Base-by-base conservation (phyloP, 1,140 invertebrate genomes). In the Phocides pigmalion region DNA sequence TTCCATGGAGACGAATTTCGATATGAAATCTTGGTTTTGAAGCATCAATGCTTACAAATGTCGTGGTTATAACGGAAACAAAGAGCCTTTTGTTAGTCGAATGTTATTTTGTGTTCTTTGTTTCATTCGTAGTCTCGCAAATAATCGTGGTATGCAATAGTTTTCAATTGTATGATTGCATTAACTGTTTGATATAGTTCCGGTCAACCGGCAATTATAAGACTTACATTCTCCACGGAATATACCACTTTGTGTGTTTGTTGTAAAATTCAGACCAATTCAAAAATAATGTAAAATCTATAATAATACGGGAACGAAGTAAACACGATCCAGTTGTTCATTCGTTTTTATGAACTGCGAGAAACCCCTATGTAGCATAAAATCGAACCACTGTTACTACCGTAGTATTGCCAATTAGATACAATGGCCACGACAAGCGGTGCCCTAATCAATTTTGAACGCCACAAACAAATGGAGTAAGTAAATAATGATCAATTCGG, bases 391-490 rank as follows among this genome's bases (percentile, higher is more conserved):
- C 75, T 65, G 56, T 66, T 19, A 59, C 72, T 73, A 82, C 81
- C 79, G 80, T 77, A 82, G 80, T 74, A 84, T 72, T 74, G 78
- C 77, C 81, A 86, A 86, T 85, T 84, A 87, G 77, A 72, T 76
- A 73, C 79, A 82, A 89, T 89, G 82, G 78, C 83, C 82, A 86
- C 72, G 79, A 84, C 74, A 74, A 47, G 58, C 67, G 64, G 64
- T 41, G 62, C 59, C 63, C 67, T 74, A 68, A 71, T 62, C 51
- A 76, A 78, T 76, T 78, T 76, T 61, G 69, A 74, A 63, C 22
- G 54, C 41, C 41, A 32, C 19, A 46, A 59, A 59, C 37, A 53
- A 37, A 37, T 37, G 15, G 3, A 46, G 28, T 51, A 37, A 32
- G 20, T 44, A 35, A 70, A 46, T 64, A 64, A 63, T 44, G 22